Evolutionary conservation across 2,888 invertebrate genomes (phyloP).

Genomic region (Drosophila pseudotalamancana): DNA sequence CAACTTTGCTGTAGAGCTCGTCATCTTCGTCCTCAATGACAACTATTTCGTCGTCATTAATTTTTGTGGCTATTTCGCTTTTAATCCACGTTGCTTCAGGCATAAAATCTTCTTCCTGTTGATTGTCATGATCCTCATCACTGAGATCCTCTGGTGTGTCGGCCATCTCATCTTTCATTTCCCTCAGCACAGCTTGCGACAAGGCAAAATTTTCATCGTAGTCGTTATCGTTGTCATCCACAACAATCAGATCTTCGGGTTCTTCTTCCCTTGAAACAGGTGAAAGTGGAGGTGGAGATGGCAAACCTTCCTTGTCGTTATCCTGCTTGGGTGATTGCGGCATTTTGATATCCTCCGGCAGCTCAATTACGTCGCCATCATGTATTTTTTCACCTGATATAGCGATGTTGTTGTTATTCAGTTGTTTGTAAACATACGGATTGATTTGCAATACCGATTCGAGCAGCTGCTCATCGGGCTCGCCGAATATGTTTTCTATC

Average conservation of each 20-base stretch:
- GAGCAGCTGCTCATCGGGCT: slow-evolving; percentile 60
- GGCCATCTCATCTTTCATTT: slow-evolving; percentile 76
- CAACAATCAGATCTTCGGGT: not conserved
- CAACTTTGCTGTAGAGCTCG: slow-evolving; percentile 68
- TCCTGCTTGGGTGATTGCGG: not conserved
- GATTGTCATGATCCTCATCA: slow-evolving; percentile 17
- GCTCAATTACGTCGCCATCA: slow-evolving; percentile 56
- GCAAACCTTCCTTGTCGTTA: not conserved
- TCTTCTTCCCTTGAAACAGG: not conserved
- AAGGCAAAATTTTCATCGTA: slow-evolving; percentile 71
- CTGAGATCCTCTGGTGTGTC: slow-evolving; percentile 30
- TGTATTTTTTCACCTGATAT: slow-evolving; percentile 22
- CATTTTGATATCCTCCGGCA: slow-evolving; percentile 9
- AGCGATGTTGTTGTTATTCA: slow-evolving; percentile 32
- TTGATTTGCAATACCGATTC: slow-evolving; percentile 61
- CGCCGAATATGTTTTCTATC: slow-evolving; percentile 78
- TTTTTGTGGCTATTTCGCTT: slow-evolving; percentile 19
- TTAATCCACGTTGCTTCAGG: slow-evolving; percentile 1
- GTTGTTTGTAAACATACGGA: slow-evolving; percentile 70
- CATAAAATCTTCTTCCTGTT: slow-evolving; percentile 29
- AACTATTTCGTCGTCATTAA: slow-evolving; percentile 47
- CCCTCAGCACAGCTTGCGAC: slow-evolving; percentile 77
- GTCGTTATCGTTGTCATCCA: slow-evolving; percentile 27
- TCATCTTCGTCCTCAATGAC: slow-evolving; percentile 75
- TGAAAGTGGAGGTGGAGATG: slow-evolving; percentile 10